Base-by-base conservation (phyloP, 2,113 vertebrate species). In the Edolisoma coerulescens region DNA sequence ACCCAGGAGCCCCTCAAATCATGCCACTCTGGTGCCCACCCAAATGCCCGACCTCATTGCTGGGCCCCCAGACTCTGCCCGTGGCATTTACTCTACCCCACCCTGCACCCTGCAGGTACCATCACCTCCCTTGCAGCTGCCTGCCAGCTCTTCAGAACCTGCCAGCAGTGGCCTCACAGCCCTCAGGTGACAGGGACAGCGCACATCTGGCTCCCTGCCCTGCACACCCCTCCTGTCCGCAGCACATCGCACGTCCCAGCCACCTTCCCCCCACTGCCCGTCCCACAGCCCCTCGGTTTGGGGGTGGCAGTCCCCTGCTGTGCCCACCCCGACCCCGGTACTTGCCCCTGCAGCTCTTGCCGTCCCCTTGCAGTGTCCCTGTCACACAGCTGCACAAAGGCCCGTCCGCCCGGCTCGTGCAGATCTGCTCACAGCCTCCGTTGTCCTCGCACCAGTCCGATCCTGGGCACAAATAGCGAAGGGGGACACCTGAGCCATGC, bases 351-450 rank as follows among this genome's bases (percentile, higher is more conserved):
- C 99, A 99, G 97, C 98, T 99, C 93, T 98, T 99, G 76, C 99
- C 98, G 0, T 99, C 99, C 57, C 96, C 98, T 39, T 99, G 99
- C 95, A 99, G 97, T 20, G 97, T 99, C 60, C 99, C 99, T 0
- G 99, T 99, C 91, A 99, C 98, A 2, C 99, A 99, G 98, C 99
- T 99, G 96, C 99, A 99, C 76, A 99, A 94, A 0, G 99, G 98
- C 19, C 99, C 99, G 0, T 98, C 98, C 1, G 96, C 94, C 65
- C 92, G 98, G 94, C 99, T 99, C 6, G 98, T 99, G 96, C 99
- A 99, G 93, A 99, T 99, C 98, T 99, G 99, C 92, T 99, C 99
- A 47, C 99, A 99, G 61, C 99, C 99, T 3, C 99, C 99, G 0
- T 99, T 99, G 91, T 98, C 95, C 56, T 98, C 98, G 14, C 99